These are phyloP conservation scores for Drosophila conformis DNA, from an alignment of 2,888 invertebrate species.

Conservation along the genomic window DNA sequence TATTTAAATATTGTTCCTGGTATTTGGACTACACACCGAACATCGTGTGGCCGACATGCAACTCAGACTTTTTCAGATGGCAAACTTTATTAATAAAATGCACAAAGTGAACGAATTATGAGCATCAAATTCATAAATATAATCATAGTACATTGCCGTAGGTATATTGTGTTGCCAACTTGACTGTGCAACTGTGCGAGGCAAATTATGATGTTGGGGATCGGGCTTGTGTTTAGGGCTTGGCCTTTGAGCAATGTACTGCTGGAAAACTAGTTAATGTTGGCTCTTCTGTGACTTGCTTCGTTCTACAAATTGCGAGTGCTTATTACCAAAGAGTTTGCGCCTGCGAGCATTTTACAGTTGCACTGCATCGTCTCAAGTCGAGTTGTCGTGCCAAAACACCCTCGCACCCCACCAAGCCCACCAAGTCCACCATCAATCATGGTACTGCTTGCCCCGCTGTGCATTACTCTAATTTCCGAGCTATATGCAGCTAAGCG, in stretches of 20 bases:
- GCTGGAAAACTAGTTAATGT: constrained; percentile 20
- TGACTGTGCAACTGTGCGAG: constrained; percentile 9
- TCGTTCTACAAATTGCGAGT: constrained; percentile 65
- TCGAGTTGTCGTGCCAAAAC: constrained; percentile 1
- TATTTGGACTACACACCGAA: not conserved
- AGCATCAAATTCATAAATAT: constrained; percentile 64
- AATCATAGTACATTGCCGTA: constrained; percentile 52
- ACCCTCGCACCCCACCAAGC: not conserved
- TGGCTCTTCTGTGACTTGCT: constrained; percentile 51
- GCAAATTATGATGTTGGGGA: not conserved
- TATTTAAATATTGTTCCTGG: constrained; percentile 5
- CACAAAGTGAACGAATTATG: constrained; percentile 71
- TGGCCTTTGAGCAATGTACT: constrained; percentile 3
- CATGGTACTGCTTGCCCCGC: not conserved
- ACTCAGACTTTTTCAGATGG: constrained; percentile 27
- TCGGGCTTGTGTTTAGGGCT: not conserved
- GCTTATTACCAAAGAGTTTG: constrained; percentile 66
- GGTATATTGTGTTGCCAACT: constrained; percentile 49
- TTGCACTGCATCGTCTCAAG: constrained; percentile 65
- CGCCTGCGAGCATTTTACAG: constrained; percentile 68
- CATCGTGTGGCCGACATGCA: constrained; percentile 43
- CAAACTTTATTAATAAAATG: constrained; percentile 78
- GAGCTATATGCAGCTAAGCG: constrained; percentile 51
- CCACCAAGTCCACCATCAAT: not conserved
- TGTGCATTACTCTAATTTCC: constrained; percentile 61